phyloP scores from a whole-genome alignment of 2,888 invertebrate genomes.

The Odontomyia ornata region DNA sequence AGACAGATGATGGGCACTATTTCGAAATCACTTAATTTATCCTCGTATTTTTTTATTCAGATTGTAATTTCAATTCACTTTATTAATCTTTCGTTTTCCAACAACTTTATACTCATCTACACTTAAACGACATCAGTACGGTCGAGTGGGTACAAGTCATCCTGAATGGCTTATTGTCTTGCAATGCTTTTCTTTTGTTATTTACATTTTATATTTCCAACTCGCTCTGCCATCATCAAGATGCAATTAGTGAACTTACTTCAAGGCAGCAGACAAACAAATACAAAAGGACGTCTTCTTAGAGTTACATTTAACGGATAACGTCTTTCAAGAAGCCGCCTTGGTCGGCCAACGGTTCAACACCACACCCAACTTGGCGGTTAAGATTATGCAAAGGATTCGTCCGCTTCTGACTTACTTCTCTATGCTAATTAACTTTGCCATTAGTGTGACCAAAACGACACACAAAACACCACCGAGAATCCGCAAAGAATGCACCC shows the following conservation, averaged over 20 bases:
- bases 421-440: slow-evolving; percentile 41
- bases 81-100: no score
- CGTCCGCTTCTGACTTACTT: slow-evolving; percentile 8
- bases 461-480: slow-evolving; percentile 11
- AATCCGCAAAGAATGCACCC: slow-evolving; percentile 42
- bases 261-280: not conserved
- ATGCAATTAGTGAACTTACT: not conserved
- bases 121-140: no score
- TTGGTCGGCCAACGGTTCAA: not conserved
- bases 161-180: not conserved
- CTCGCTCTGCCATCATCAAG: not conserved
- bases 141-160: not conserved
- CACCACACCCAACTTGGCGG: slow-evolving; percentile 3
- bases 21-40: not conserved
- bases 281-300: not conserved
- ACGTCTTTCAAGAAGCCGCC: slow-evolving; percentile 13
- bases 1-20: not conserved
- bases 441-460: slow-evolving; percentile 25
- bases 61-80: no score
- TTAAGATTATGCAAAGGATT: not conserved
- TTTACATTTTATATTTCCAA: not conserved
- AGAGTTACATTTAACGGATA: slow-evolving; percentile 1
- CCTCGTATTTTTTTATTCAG: not conserved
- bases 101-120: no score
- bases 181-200: not conserved